Evolutionary conservation across 2,888 invertebrate genomes (phyloP).

Genomic region (Amblyteles armatorius): DNA sequence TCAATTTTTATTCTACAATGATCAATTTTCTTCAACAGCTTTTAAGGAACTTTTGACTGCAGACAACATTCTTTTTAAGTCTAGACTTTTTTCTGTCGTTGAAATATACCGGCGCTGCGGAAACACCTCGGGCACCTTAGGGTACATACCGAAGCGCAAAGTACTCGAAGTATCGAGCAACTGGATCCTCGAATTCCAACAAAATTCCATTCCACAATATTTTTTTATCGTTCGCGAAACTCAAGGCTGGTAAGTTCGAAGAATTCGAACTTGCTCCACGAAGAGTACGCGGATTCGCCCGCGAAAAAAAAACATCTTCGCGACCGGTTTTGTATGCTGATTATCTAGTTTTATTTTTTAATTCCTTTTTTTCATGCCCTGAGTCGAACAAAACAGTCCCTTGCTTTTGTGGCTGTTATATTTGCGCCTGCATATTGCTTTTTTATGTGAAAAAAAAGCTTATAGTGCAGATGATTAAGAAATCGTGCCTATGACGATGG

Average conservation of each 20-base stretch:
- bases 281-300: constrained; percentile 54
- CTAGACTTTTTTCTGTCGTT: too few relatives aligned
- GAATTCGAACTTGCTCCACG: constrained; percentile 49
- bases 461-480: constrained; percentile 1
- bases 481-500: constrained; percentile 2
- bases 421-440: not conserved
- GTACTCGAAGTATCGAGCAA: too few relatives aligned
- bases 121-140: too few relatives aligned
- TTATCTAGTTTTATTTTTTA: constrained; percentile 36
- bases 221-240: constrained; percentile 45
- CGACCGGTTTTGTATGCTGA: constrained; percentile 76
- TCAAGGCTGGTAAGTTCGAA: constrained; percentile 76
- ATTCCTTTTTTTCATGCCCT: not conserved
- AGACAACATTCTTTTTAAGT: too few relatives aligned
- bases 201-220: constrained; percentile 34
- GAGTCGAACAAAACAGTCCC: not conserved
- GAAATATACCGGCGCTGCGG: too few relatives aligned
- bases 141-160: too few relatives aligned
- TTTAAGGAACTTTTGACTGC: too few relatives aligned
- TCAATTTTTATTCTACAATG: too few relatives aligned
- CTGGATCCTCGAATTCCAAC: too few relatives aligned
- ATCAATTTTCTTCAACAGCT: too few relatives aligned
- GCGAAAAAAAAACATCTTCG: constrained; percentile 59
- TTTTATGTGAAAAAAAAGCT: not conserved
- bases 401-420: not conserved